Conservation (phyloP, 1,140 invertebrate genomes). For the Hyposmocoma kahamanoa region DNA sequence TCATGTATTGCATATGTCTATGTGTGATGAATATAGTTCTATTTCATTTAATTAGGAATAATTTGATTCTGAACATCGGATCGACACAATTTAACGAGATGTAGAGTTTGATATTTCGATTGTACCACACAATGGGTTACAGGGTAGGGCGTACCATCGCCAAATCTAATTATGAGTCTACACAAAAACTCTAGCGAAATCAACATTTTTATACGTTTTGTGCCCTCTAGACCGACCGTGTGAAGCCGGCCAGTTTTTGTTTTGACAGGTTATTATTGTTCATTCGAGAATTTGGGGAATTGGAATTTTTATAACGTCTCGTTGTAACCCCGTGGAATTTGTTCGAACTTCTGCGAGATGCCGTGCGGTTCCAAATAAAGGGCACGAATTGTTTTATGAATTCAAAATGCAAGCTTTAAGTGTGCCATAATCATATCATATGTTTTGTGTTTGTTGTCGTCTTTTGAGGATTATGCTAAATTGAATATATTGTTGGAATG, state of each 20-base stretch:
- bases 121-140: slow-evolving; percentile 25
- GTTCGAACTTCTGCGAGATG: too few species aligned
- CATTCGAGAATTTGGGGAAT: not conserved
- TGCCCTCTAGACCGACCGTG: slow-evolving; percentile 30
- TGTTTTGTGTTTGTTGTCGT: too few species aligned
- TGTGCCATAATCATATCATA: too few species aligned
- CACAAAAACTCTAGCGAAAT: slow-evolving; percentile 39
- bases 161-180: slow-evolving; percentile 66
- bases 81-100: not conserved
- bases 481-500: too few species aligned
- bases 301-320: not conserved
- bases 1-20: too few species aligned
- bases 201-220: slow-evolving; percentile 52
- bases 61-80: not conserved
- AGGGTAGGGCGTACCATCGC: slow-evolving; percentile 40
- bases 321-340: too few species aligned
- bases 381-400: too few species aligned
- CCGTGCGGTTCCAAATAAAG: too few species aligned
- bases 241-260: slow-evolving; percentile 27
- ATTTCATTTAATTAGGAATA: not conserved
- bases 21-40: too few species aligned
- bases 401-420: too few species aligned
- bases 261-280: too few species aligned
- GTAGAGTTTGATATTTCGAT: not conserved
- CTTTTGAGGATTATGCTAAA: too few species aligned